phyloP scores from a whole-genome alignment of 1,140 invertebrate genomes.

The Oncopodura yosiiana region DNA sequence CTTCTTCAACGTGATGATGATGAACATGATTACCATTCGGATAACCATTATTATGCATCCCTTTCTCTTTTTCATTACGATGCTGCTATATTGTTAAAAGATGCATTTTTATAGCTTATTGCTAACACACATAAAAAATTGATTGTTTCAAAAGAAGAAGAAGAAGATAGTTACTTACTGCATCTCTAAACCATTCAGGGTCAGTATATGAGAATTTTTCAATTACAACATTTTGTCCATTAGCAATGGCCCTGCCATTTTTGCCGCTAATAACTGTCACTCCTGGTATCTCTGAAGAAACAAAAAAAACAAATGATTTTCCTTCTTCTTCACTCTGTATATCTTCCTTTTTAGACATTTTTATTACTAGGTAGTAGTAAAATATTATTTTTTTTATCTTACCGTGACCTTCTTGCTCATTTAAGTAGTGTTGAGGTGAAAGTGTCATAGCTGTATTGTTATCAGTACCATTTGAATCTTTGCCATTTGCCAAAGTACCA shows the following conservation, averaged over 20 bases:
- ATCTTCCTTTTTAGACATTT: no score
- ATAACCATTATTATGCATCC: neutral
- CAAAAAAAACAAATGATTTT: neutral
- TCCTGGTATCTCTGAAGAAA: neutral
- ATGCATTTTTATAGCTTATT: constrained; percentile 7
- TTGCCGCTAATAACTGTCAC: neutral
- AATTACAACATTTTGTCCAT: neutral
- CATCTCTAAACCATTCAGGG: constrained; percentile 33
- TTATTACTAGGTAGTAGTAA: no score
- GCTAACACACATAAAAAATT: constrained; percentile 20
- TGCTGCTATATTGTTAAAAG: neutral
- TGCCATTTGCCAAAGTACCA: no score
- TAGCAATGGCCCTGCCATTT: constrained; percentile 3
- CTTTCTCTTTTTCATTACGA: neutral
- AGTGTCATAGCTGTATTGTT: constrained; percentile 2
- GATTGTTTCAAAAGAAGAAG: no score
- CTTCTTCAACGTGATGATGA: constrained; percentile 3
- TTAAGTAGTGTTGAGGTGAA: no score
- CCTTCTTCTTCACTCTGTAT: no score
- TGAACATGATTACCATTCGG: neutral
- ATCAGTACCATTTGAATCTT: neutral
- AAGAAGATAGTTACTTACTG: constrained; percentile 26
- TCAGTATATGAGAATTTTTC: constrained; percentile 27
- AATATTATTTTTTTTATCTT: neutral
- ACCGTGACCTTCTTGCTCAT: neutral